A percentile compares a stretch with the other conserved stretches of the same genome.
Evolutionary conservation across 2,888 invertebrate species (phyloP).

Genomic region (Lymantria dispar): DNA sequence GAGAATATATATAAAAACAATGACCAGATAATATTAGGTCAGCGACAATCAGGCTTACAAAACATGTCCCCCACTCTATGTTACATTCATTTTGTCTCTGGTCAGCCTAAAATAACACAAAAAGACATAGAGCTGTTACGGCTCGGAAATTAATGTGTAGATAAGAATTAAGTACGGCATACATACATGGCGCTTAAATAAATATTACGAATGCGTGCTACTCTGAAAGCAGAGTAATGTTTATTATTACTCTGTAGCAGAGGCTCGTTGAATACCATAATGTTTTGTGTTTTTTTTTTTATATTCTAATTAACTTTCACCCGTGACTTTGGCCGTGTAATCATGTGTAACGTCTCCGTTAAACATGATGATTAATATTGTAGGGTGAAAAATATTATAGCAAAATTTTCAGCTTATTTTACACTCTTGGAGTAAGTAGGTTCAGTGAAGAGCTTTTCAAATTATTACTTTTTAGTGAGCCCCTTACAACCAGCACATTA

Average conservation of each 20-base stretch:
- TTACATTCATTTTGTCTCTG: background rate
- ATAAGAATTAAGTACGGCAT: conserved; percentile 5
- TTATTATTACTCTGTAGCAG: background rate
- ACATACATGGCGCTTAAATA: conserved; percentile 1
- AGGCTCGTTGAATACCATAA: background rate
- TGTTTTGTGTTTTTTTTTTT: background rate
- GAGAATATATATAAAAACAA: background rate
- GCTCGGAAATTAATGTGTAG: conserved; percentile 7
- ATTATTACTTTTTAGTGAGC: no score
- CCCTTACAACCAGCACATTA: no score
- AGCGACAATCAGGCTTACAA: background rate
- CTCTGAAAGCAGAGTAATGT: background rate
- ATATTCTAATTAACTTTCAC: no score
- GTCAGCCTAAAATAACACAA: conserved; percentile 4
- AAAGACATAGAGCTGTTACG: conserved; percentile 4
- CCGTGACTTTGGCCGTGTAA: no score
- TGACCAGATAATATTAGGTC: background rate
- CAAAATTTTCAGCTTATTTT: no score
- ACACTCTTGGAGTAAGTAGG: no score
- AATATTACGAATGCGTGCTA: background rate
- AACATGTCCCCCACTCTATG: background rate
- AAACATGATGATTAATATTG: no score
- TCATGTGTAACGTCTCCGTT: no score
- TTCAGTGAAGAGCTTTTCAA: no score
- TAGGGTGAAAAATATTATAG: no score